Conservation (phyloP, 2,113 vertebrate species). For the Ranitomeya variabilis region DNA sequence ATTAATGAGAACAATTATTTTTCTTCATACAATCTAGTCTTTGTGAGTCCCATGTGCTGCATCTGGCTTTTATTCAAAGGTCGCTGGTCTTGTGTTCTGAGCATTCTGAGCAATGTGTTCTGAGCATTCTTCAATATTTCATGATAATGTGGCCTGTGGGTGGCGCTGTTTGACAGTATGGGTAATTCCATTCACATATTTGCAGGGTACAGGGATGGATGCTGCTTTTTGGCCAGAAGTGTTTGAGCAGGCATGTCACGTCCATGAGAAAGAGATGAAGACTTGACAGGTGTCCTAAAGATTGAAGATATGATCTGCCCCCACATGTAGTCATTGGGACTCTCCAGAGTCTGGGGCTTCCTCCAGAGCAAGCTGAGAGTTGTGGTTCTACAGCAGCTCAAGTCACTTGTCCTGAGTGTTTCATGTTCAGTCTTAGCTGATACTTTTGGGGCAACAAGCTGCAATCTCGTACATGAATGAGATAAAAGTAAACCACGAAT, state of each 20-base stretch:
- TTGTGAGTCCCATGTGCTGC: background rate
- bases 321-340: too few species aligned
- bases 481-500: too few species aligned
- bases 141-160: constrained; percentile 17
- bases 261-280: too few species aligned
- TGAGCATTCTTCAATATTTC: background rate
- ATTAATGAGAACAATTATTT: constrained; percentile 6
- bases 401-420: background rate
- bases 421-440: too few species aligned
- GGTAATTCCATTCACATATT: background rate
- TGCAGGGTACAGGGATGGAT: background rate
- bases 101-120: constrained; percentile 3
- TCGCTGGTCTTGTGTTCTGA: background rate
- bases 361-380: background rate
- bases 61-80: background rate
- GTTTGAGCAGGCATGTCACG: too few species aligned
- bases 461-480: too few species aligned
- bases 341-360: too few species aligned
- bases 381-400: background rate
- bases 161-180: background rate
- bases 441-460: too few species aligned
- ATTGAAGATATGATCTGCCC: too few species aligned
- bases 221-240: background rate
- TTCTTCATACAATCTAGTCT: constrained; percentile 1
- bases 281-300: too few species aligned